Evolutionary conservation across 2,113 vertebrate species (phyloP).

Genomic region (Aspiorhynchus laticeps): DNA sequence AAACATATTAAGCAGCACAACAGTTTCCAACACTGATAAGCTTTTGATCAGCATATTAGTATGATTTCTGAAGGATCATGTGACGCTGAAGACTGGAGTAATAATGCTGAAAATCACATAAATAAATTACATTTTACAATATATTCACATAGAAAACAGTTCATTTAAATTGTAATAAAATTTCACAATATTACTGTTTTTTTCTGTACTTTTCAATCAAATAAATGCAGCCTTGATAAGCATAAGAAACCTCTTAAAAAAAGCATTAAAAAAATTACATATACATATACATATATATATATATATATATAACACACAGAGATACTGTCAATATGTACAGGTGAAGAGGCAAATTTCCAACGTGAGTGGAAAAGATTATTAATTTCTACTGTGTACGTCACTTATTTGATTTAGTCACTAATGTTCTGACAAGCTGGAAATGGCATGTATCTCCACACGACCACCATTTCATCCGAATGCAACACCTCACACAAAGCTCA

Average conservation of each 20-base stretch:
- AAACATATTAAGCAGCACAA: no score
- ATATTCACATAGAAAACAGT: no score
- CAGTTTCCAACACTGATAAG: no score
- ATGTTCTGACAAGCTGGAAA: neutral
- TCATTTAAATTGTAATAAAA: neutral
- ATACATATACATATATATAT: no score
- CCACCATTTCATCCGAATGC: conserved; percentile 2
- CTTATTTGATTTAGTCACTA: conserved; percentile 2
- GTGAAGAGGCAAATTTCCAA: neutral
- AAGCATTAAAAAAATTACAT: neutral
- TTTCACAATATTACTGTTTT: neutral
- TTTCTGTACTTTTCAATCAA: neutral
- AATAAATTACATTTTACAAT: no score
- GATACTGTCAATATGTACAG: neutral
- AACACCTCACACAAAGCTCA: neutral
- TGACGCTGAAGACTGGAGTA: no score
- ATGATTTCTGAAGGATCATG: no score
- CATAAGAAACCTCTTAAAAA: neutral
- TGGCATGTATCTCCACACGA: neutral
- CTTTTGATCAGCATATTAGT: no score
- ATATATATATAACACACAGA: neutral
- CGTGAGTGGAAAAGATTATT: neutral
- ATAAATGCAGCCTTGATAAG: neutral
- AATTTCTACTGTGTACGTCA: neutral
- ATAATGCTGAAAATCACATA: no score